Percentiles rank a stretch among this genome's conserved stretches.
Conservation (phyloP, 2,888 invertebrate genomes). For the Nasonia oneida region DNA sequence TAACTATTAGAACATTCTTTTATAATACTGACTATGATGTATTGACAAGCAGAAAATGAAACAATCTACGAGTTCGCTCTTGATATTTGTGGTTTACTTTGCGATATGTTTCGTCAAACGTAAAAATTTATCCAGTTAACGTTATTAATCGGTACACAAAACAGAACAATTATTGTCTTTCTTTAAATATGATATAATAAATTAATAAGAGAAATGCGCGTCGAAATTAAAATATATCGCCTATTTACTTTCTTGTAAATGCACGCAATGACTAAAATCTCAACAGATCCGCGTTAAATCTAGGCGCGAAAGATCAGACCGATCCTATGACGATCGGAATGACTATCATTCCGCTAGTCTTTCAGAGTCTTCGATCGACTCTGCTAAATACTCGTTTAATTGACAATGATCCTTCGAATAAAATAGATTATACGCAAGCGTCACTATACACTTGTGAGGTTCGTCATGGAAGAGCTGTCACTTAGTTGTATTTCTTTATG, state of each 20-base stretch:
- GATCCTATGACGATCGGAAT: conserved; percentile 41
- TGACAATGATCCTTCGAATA: conserved; percentile 48
- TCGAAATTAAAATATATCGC: conserved; percentile 48
- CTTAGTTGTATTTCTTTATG: conserved; percentile 54
- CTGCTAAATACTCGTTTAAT: conserved; percentile 51
- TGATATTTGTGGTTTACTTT: conserved; percentile 40
- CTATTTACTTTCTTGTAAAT: conserved; percentile 59
- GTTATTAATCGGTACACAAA: conserved; percentile 47
- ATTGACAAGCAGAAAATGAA: conserved; percentile 39
- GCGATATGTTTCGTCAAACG: conserved; percentile 23
- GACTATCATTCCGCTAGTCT: conserved; percentile 26
- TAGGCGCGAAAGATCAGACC: conserved; percentile 42
- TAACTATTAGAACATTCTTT: conserved; percentile 57
- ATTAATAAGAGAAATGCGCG: conserved; percentile 54
- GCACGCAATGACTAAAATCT: conserved; percentile 61
- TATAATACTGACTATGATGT: conserved; percentile 60
- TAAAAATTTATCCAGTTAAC: conserved; percentile 44
- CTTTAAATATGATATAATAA: conserved; percentile 52
- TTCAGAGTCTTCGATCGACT: conserved; percentile 23
- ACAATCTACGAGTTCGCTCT: conserved; percentile 25
- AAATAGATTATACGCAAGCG: conserved; percentile 32
- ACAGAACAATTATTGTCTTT: conserved; percentile 51
- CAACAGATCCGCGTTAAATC: conserved; percentile 55
- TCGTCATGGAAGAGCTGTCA: conserved; percentile 47
- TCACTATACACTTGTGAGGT: conserved; percentile 44